These are phyloP conservation scores for Megamerina dolium DNA, from an alignment of 2,888 invertebrate genomes.

Conservation along the genomic window DNA sequence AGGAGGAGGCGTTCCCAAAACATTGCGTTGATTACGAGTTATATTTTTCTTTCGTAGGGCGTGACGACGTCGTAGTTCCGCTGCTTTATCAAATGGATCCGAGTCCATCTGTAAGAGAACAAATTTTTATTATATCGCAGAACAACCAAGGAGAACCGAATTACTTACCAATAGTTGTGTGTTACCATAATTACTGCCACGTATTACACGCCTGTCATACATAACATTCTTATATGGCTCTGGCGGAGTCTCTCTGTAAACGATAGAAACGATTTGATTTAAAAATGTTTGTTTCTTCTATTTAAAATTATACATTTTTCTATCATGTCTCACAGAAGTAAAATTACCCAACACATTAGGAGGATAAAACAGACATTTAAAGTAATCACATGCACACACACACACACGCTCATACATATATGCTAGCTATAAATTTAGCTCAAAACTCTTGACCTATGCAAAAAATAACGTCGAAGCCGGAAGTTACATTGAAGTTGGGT, in stretches of 20 bases:
- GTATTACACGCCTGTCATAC: slow-evolving; percentile 80
- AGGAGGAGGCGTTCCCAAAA: slow-evolving; percentile 49
- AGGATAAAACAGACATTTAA: too few relatives aligned
- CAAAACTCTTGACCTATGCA: slow-evolving; percentile 46
- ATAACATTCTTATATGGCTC: slow-evolving; percentile 74
- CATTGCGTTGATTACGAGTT: slow-evolving; percentile 54
- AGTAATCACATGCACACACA: too few relatives aligned
- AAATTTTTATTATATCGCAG: neutral
- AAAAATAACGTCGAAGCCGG: slow-evolving; percentile 20
- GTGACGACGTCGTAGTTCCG: slow-evolving; percentile 59
- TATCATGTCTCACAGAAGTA: too few relatives aligned
- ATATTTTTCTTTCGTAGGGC: slow-evolving; percentile 62
- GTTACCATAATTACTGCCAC: slow-evolving; percentile 69
- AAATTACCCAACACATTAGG: too few relatives aligned
- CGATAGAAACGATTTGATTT: slow-evolving; percentile 14
- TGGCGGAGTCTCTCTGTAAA: slow-evolving; percentile 39
- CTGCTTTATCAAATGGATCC: slow-evolving; percentile 46
- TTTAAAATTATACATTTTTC: too few relatives aligned
- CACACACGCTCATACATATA: too few relatives aligned
- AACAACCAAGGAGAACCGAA: neutral
- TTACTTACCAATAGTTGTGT: slow-evolving; percentile 35
- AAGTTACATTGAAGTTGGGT: slow-evolving; percentile 12
- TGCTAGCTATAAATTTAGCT: too few relatives aligned
- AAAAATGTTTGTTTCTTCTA: too few relatives aligned
- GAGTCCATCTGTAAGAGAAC: slow-evolving; percentile 45